Percentiles rank a stretch among this genome's conserved stretches.
Conservation (phyloP, 2,113 vertebrate species). For the Erythrolamprus reginae region DNA sequence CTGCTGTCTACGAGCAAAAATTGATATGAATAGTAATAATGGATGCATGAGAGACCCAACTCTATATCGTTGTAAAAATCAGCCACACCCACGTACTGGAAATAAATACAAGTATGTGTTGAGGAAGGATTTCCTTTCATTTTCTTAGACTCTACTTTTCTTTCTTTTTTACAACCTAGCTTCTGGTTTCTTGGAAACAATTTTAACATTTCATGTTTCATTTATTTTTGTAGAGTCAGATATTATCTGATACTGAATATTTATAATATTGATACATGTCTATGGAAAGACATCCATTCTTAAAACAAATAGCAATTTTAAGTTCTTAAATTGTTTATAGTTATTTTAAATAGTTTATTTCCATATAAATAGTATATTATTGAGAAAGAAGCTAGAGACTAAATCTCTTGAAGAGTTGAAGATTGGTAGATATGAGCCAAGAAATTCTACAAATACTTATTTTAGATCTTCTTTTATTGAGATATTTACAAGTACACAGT, state of each 20-base stretch:
- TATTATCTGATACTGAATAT: background rate
- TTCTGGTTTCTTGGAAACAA: background rate
- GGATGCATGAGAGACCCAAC: constrained; percentile 96
- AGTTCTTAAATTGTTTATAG: background rate
- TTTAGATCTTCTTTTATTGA: background rate
- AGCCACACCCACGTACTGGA: constrained; percentile 90
- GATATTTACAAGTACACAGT: background rate
- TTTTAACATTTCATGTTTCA: background rate
- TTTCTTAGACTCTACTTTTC: background rate
- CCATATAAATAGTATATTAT: no score
- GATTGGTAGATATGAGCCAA: background rate
- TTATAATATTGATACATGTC: background rate
- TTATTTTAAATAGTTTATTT: background rate
- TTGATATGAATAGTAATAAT: constrained; percentile 98
- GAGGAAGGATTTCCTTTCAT: background rate
- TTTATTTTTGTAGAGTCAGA: background rate
- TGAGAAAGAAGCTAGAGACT: background rate
- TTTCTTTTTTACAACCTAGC: background rate
- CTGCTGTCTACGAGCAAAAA: constrained; percentile 95
- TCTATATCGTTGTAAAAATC: constrained; percentile 92
- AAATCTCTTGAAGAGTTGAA: background rate
- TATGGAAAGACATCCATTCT: background rate
- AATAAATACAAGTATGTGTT: constrained; percentile 81
- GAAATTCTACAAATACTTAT: background rate
- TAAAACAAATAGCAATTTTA: background rate